Conservation (phyloP, 2,888 invertebrate species). For the Hyalella azteca region DNA sequence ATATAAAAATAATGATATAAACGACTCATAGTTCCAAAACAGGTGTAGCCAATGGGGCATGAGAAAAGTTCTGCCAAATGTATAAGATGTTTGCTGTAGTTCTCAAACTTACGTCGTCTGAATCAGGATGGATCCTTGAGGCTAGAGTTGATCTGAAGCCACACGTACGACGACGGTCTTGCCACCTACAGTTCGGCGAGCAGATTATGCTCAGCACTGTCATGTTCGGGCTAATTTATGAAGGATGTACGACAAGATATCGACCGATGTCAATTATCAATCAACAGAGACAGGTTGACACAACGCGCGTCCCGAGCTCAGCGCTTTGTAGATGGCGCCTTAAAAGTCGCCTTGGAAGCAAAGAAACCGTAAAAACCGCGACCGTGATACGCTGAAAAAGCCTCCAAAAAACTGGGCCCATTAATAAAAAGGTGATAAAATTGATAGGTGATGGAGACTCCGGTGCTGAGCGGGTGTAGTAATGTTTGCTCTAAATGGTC, state of each 20-base stretch:
- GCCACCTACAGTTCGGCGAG: conserved; percentile 7
- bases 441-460: conserved; percentile 35
- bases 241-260: conserved; percentile 35
- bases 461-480: conserved; percentile 22
- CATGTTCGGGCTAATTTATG: conserved; percentile 35
- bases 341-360: background rate
- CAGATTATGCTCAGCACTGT: conserved; percentile 30
- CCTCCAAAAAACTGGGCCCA: conserved; percentile 18
- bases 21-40: conserved; percentile 5
- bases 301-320: background rate
- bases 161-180: background rate
- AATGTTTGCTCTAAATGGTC: conserved; percentile 34
- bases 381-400: conserved; percentile 7
- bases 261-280: conserved; percentile 34
- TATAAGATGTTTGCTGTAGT: conserved; percentile 13
- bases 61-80: conserved; percentile 12
- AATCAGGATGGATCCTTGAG: conserved; percentile 4
- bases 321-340: conserved; percentile 16
- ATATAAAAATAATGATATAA: conserved; percentile 37
- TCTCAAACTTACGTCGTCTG: background rate
- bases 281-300: conserved; percentile 29
- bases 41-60: conserved; percentile 17
- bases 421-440: conserved; percentile 36
- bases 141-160: background rate
- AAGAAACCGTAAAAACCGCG: background rate